These are phyloP conservation scores for Himalopsyche kuldschensis DNA, from an alignment of 2,888 invertebrate species.

Conservation along the genomic window DNA sequence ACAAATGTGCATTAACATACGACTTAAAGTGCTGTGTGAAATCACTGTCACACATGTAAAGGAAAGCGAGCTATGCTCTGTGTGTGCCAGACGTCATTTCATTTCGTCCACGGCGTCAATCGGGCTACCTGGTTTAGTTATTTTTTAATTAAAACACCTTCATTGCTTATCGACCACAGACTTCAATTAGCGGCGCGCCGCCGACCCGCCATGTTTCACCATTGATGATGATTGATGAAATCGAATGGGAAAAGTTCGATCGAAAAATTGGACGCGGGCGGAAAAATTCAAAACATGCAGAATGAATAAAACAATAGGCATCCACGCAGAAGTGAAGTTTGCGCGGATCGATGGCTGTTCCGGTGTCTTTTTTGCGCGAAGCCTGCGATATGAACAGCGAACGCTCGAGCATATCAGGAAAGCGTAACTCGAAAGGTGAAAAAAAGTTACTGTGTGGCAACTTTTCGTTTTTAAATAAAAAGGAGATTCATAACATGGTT, in stretches of 20 bases:
- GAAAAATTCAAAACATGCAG: background rate
- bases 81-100: background rate
- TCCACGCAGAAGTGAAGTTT: background rate
- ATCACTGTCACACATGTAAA: too few relatives aligned
- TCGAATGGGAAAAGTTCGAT: background rate
- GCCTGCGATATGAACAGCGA: background rate
- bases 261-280: background rate
- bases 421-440: background rate
- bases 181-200: constrained; percentile 2
- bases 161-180: background rate
- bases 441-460: background rate
- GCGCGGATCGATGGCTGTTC: background rate
- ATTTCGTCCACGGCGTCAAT: background rate
- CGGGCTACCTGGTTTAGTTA: background rate
- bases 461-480: too few relatives aligned
- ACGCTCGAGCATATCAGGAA: background rate
- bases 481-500: too few relatives aligned
- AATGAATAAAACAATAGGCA: background rate
- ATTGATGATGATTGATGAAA: background rate
- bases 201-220: background rate
- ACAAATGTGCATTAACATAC: too few relatives aligned
- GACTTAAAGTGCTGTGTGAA: too few relatives aligned
- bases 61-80: too few relatives aligned
- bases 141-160: constrained; percentile 3
- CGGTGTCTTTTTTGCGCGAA: background rate